Evolutionary conservation across 2,888 invertebrate species (phyloP).

Genomic region (Dromius quadrimaculatus): DNA sequence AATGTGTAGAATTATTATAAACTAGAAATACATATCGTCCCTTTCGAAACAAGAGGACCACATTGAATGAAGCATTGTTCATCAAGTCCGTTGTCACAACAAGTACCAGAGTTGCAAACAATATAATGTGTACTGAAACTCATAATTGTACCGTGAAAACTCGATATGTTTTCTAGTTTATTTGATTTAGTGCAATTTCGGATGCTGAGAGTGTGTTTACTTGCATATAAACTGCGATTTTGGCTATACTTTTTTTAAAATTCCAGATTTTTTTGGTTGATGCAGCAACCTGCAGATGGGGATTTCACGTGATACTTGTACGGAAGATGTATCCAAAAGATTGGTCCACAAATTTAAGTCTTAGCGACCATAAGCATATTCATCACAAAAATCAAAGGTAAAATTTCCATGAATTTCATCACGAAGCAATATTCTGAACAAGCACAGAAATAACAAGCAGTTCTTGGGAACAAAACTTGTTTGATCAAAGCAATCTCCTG

Average conservation of each 20-base stretch:
- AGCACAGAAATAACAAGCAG: no score
- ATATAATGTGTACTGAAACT: constrained; percentile 6
- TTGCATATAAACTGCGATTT: constrained; percentile 31
- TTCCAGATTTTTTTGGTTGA: neutral
- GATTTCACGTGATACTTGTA: neutral
- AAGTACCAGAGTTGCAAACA: neutral
- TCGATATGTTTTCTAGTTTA: constrained; percentile 31
- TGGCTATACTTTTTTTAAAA: constrained; percentile 13
- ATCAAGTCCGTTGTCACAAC: no score
- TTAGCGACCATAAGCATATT: no score
- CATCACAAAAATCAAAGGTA: no score
- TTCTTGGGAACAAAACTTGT: no score
- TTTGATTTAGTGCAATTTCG: constrained; percentile 34
- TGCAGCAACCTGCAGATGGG: neutral
- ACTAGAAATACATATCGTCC: constrained; percentile 1
- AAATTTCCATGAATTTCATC: no score
- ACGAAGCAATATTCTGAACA: no score
- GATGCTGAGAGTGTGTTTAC: constrained; percentile 20
- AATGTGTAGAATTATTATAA: no score
- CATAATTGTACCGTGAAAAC: constrained; percentile 31
- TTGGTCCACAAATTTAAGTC: no score
- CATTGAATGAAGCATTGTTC: constrained; percentile 16
- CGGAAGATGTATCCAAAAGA: no score
- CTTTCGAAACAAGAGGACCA: neutral
- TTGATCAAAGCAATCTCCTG: no score